These are phyloP conservation scores for Peromyscus maniculatus DNA, from an alignment of 2,113 vertebrate species.

Conservation along the genomic window DNA sequence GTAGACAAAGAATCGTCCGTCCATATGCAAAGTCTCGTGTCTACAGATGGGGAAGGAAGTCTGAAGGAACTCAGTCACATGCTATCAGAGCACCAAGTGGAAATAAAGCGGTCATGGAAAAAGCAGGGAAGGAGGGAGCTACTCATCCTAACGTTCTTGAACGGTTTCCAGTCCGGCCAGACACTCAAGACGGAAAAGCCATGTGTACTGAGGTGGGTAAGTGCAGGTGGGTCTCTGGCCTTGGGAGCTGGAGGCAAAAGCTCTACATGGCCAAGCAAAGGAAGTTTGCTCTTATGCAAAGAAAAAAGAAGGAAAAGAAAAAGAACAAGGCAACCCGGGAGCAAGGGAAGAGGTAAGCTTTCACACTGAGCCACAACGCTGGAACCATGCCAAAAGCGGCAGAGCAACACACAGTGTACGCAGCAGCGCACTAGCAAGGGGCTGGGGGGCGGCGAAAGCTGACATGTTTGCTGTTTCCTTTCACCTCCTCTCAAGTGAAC, in stretches of 20 bases:
- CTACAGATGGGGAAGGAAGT: background rate
- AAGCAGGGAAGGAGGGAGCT: slow-evolving; percentile 32
- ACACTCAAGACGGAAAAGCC: background rate
- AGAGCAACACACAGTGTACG: background rate
- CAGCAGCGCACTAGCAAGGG: no score
- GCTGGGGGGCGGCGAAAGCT: background rate
- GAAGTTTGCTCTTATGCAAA: background rate
- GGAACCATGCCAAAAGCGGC: background rate
- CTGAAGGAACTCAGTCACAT: background rate
- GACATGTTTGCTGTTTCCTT: background rate
- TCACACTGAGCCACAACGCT: background rate
- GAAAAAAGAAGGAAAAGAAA: background rate
- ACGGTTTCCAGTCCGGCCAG: background rate
- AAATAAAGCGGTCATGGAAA: slow-evolving; percentile 70
- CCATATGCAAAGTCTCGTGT: background rate
- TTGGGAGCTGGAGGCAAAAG: background rate
- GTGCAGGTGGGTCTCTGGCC: background rate
- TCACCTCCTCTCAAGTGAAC: background rate
- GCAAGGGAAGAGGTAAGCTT: slow-evolving; percentile 33
- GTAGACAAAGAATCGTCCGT: background rate
- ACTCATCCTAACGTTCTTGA: slow-evolving; percentile 27
- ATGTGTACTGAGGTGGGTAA: background rate
- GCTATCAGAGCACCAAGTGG: slow-evolving; percentile 51
- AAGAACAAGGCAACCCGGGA: background rate
- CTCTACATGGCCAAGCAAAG: background rate